Evolutionary conservation across 2,113 vertebrate genomes (phyloP), one percentile per base, ranked within the genome.

Genomic region (Chroicocephalus ridibundus): DNA sequence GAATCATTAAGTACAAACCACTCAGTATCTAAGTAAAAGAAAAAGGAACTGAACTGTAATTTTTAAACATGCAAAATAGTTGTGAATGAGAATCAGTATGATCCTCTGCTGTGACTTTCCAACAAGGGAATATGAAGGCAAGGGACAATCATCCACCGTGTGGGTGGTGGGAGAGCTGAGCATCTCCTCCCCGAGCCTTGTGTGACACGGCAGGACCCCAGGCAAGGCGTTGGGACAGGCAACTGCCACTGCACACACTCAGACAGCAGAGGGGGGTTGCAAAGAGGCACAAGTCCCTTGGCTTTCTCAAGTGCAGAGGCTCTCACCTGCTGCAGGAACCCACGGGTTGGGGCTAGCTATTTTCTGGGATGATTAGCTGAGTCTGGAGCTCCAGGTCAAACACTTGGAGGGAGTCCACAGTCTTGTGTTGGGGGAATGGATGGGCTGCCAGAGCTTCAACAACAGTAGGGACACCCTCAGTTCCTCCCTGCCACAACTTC

Each of bases 331-430:
- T 61, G 15, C 17, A 62, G 17, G 26, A 74, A 61, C 27, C 13
- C 2, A 8, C 0, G 1, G 15, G 40, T 6, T 11, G 5, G 21
- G 46, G 13, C 7, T 9, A 46, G 16, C 3, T 69, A 0, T 69
- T 64, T 85, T 80, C 47, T 86, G 76, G 61, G 42, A 42, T 64
- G 42, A 51, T 64, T 68, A 38, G 21, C 14, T 77, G 32, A n/a
- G 20, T 25, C 42, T 42, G n/a, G 38, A 88, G 16, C 17, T 32
- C 15, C 2, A 1, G 11, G 15, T 47, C 11, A n/a, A 79, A n/a
- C 20, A 55, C 32, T 49, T 62, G 17, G 34, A 90, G 27, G 21
- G 32, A 87, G 71, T 44, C 14, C 64, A 58, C 11, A 55, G 17
- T 40, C 62, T 54, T 38, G 20, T 68, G 16, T 3, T 81, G 19